Percentiles rank a stretch among this genome's conserved stretches.
phyloP scores from a whole-genome alignment of 2,888 invertebrate species.

The Apomyelois bistriatella region DNA sequence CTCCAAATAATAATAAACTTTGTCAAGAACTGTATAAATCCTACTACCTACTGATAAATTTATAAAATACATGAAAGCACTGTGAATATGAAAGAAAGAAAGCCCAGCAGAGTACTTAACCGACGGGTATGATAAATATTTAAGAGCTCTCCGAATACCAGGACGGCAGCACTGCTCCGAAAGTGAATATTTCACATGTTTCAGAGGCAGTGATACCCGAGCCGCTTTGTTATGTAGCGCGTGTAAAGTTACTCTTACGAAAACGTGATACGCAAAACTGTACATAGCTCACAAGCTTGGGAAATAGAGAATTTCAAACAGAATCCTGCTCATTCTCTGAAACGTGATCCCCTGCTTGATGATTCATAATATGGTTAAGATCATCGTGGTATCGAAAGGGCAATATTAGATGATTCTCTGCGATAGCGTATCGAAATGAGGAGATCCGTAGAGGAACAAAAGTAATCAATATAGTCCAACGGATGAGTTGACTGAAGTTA shows the following conservation, averaged over 20 bases:
- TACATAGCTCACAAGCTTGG: too few species aligned
- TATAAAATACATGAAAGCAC: not conserved
- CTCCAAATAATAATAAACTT: not conserved
- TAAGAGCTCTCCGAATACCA: conserved; percentile 13
- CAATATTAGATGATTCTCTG: too few species aligned
- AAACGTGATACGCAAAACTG: not conserved
- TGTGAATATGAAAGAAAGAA: not conserved
- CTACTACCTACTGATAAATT: not conserved
- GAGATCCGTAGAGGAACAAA: too few species aligned
- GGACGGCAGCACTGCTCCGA: conserved; percentile 1
- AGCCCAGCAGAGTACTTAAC: not conserved
- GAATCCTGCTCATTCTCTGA: too few species aligned
- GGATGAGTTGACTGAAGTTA: too few species aligned
- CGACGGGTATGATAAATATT: conserved; percentile 14
- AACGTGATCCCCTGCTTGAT: too few species aligned
- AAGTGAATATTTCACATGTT: conserved; percentile 28
- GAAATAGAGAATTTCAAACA: too few species aligned
- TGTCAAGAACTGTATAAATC: not conserved
- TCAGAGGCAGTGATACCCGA: conserved; percentile 27
- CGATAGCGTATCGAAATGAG: too few species aligned
- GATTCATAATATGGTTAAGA: too few species aligned
- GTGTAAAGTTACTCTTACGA: conserved; percentile 2
- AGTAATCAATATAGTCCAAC: too few species aligned
- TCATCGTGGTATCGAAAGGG: too few species aligned
- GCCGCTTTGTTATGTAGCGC: not conserved